These are phyloP conservation scores for Halichondria panicea DNA, from an alignment of 37 sponge, comb jelly and placozoan genomes.

Conservation along the genomic window DNA sequence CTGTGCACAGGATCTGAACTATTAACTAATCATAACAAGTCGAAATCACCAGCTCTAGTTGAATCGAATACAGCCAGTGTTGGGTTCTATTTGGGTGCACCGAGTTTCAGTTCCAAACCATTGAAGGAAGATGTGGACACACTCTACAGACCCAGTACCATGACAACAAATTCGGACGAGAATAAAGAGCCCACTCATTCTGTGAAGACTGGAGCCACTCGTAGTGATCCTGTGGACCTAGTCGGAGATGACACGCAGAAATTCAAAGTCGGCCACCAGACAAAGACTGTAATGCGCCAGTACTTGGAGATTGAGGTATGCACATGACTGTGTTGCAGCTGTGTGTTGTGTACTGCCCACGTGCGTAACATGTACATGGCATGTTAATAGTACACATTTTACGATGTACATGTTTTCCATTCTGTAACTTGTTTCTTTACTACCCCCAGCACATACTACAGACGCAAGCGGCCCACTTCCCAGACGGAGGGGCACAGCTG, in stretches of 20 bases:
- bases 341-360: background rate
- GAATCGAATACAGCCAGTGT: no score
- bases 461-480: constrained; percentile 29
- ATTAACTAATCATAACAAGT: no score
- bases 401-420: background rate
- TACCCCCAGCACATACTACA: constrained; percentile 14
- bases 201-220: no score
- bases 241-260: no score
- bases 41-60: no score
- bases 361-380: background rate
- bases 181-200: no score
- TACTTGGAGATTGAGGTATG: constrained; percentile 33
- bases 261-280: constrained; percentile 57
- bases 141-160: no score
- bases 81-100: background rate
- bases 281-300: constrained; percentile 35
- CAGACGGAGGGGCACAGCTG: constrained; percentile 67
- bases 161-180: no score
- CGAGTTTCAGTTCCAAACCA: no score
- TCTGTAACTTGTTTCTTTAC: background rate
- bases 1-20: no score
- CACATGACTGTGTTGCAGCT: background rate
- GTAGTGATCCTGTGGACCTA: no score
- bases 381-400: background rate
- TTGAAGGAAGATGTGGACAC: no score